These are phyloP conservation scores for Drosophila paranaensis DNA, from an alignment of 2,888 invertebrate genomes.

Conservation along the genomic window DNA sequence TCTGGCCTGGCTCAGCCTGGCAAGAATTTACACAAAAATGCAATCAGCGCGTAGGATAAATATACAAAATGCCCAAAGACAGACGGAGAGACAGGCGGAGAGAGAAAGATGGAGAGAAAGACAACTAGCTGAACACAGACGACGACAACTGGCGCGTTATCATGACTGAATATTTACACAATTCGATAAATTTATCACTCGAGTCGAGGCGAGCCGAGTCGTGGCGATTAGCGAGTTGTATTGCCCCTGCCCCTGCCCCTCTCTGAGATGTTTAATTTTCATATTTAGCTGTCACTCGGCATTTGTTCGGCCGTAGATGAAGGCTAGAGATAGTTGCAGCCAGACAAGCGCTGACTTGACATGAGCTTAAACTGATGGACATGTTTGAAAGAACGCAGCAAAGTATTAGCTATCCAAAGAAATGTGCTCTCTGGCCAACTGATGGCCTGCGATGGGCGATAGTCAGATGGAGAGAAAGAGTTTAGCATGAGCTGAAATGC, in stretches of 20 bases:
- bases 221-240: constrained; percentile 24
- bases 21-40: constrained; percentile 77
- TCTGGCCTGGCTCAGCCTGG: constrained; percentile 6
- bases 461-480: too few species aligned
- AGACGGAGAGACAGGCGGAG: background rate
- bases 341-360: background rate
- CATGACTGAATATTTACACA: constrained; percentile 62
- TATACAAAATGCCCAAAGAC: constrained; percentile 44
- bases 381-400: background rate
- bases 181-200: constrained; percentile 68
- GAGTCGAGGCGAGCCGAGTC: constrained; percentile 3
- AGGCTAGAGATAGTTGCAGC: constrained; percentile 4
- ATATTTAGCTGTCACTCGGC: constrained; percentile 42
- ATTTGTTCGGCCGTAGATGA: constrained; percentile 24
- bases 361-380: constrained; percentile 11
- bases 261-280: constrained; percentile 39
- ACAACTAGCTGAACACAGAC: constrained; percentile 21
- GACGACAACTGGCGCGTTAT: constrained; percentile 62
- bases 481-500: too few species aligned
- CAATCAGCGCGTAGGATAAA: constrained; percentile 68
- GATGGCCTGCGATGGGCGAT: too few species aligned
- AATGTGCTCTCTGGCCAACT: background rate
- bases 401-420: background rate
- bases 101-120: background rate
- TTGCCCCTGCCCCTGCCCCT: background rate